phyloP scores from a whole-genome alignment of 2,888 invertebrate species.

The Scelioninae gen. 1 region DNA sequence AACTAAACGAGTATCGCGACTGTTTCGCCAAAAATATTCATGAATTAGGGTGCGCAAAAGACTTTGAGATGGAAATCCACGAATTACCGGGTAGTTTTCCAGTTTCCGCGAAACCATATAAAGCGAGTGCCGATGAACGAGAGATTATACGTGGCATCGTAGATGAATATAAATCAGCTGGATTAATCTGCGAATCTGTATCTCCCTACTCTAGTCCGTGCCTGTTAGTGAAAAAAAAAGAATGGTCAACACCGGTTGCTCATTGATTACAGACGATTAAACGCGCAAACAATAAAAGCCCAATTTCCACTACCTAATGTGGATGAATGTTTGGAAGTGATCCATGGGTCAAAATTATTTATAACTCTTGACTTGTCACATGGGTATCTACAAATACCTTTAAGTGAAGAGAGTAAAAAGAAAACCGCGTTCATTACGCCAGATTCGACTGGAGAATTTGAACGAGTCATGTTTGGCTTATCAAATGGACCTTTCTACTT shows the following conservation, averaged over 20 bases:
- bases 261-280: conserved; percentile 19
- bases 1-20: conserved; percentile 41
- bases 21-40: conserved; percentile 23
- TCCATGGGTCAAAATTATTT: conserved; percentile 13
- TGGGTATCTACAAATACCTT: conserved; percentile 16
- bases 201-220: conserved; percentile 8
- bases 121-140: not conserved
- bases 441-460: conserved; percentile 76
- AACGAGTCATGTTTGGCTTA: conserved; percentile 76
- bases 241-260: conserved; percentile 1
- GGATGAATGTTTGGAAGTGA: not conserved
- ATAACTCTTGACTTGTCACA: conserved; percentile 7
- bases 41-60: conserved; percentile 19
- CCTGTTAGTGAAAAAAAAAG: conserved; percentile 1
- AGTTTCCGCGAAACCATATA: conserved; percentile 2
- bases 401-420: not conserved
- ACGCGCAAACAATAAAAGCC: not conserved
- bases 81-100: conserved; percentile 17
- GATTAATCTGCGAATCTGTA: not conserved
- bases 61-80: conserved; percentile 15
- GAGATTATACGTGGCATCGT: conserved; percentile 2
- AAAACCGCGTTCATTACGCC: conserved; percentile 21
- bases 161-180: not conserved
- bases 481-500: conserved; percentile 76
- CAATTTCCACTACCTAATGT: conserved; percentile 21